These are phyloP conservation scores for Acrossocheilus fasciatus DNA, from an alignment of 2,797 vertebrate genomes.

Conservation along the genomic window DNA sequence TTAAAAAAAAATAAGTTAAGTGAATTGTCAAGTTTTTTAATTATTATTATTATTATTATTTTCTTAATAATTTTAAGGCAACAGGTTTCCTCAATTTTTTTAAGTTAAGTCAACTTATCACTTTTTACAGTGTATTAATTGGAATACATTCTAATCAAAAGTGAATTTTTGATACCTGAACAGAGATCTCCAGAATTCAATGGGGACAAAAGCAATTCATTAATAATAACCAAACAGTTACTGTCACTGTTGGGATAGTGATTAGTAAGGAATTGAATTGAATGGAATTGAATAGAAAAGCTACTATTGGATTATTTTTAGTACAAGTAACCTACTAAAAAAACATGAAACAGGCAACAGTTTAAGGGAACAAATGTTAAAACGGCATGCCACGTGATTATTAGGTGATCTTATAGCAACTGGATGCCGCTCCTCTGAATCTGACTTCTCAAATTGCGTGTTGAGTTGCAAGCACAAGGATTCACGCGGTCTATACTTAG, in stretches of 20 bases:
- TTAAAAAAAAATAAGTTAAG: too few relatives aligned
- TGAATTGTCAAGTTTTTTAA: too few relatives aligned
- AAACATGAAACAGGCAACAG: background rate
- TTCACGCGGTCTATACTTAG: conserved; percentile 80
- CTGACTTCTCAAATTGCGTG: conserved; percentile 73
- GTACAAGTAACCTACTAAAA: background rate
- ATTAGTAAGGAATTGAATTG: background rate
- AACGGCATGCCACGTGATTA: conserved; percentile 5
- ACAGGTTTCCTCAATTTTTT: too few relatives aligned
- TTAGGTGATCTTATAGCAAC: background rate
- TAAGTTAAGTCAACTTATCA: too few relatives aligned
- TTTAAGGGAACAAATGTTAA: background rate
- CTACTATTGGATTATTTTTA: background rate
- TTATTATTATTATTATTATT: too few relatives aligned
- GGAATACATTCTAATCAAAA: background rate
- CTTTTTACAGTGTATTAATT: background rate
- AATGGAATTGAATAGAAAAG: background rate
- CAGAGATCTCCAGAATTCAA: background rate
- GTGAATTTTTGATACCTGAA: background rate
- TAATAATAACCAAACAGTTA: background rate
- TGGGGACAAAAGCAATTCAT: background rate
- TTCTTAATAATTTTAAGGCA: too few relatives aligned
- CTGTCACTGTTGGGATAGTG: background rate
- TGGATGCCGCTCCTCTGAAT: conserved; percentile 36
- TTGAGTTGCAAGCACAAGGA: conserved; percentile 65